Percentiles rank a stretch among this genome's conserved stretches.
Conservation (phyloP, 2,113 vertebrate genomes). For the Tursiops truncatus region DNA sequence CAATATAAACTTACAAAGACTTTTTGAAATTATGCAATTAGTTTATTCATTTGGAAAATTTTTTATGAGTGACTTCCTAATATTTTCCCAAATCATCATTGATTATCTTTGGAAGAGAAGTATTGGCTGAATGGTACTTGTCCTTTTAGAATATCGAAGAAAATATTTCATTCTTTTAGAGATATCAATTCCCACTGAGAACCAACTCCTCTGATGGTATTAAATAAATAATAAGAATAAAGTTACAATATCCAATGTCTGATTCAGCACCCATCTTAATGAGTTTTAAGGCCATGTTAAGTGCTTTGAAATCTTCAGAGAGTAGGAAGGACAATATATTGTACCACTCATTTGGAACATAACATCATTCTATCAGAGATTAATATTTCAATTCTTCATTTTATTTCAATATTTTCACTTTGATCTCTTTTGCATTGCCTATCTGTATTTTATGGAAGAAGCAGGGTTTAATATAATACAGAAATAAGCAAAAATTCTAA, state of each 20-base stretch:
- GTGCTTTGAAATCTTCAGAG: constrained; percentile 69
- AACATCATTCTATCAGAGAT: constrained; percentile 10
- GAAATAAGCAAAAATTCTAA: constrained; percentile 28
- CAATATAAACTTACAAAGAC: constrained; percentile 10
- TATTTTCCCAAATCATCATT: constrained; percentile 29
- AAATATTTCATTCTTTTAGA: constrained; percentile 39
- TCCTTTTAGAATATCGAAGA: constrained; percentile 37
- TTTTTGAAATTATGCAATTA: not conserved
- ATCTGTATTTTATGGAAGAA: constrained; percentile 1
- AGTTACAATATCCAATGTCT: constrained; percentile 52
- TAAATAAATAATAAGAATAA: constrained; percentile 75
- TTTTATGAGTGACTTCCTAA: not conserved
- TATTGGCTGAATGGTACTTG: not conserved
- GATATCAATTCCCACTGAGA: constrained; percentile 52
- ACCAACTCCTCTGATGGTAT: constrained; percentile 50
- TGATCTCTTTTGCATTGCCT: not conserved
- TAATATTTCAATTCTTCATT: constrained; percentile 26
- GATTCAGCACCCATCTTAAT: constrained; percentile 65
- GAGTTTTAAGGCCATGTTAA: constrained; percentile 70
- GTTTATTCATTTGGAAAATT: not conserved
- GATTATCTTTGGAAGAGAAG: constrained; percentile 23
- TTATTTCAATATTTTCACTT: constrained; percentile 37
- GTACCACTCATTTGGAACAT: not conserved
- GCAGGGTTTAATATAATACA: not conserved
- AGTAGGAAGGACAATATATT: not conserved